A percentile compares a stretch with the other conserved stretches of the same genome.
Conservation (phyloP, 1,140 invertebrate genomes). For the Dufourea novaeangliae region DNA sequence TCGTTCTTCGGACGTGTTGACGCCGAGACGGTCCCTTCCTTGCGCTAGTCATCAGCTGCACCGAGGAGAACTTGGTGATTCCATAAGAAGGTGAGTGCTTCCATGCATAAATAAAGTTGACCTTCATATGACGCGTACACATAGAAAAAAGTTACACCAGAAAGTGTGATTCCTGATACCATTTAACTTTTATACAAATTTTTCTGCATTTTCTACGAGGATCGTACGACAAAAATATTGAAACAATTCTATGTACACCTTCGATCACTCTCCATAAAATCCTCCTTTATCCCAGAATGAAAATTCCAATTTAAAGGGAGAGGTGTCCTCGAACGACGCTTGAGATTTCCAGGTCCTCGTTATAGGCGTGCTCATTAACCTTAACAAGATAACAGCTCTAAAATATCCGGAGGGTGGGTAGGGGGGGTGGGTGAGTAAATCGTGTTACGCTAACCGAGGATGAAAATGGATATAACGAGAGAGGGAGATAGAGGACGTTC, state of each 20-base stretch:
- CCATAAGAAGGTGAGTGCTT: constrained; percentile 66
- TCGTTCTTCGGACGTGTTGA: constrained; percentile 89
- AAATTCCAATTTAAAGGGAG: too few species aligned
- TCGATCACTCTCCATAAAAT: too few species aligned
- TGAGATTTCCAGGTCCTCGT: constrained; percentile 3
- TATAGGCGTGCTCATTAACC: constrained; percentile 31
- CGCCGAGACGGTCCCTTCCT: constrained; percentile 81
- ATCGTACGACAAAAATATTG: too few species aligned
- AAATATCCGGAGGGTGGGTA: constrained; percentile 29
- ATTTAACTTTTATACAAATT: too few species aligned
- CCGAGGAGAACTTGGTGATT: constrained; percentile 56
- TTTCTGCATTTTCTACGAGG: too few species aligned
- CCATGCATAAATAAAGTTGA: too few species aligned
- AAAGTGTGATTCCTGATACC: too few species aligned
- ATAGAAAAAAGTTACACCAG: too few species aligned
- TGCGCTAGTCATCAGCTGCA: constrained; percentile 83
- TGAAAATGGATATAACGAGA: constrained; percentile 49
- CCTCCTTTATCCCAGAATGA: background rate
- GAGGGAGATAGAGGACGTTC: background rate
- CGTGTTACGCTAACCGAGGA: constrained; percentile 42
- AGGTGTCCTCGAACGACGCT: too few species aligned
- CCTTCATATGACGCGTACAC: too few species aligned
- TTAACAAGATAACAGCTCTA: constrained; percentile 40
- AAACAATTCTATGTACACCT: too few species aligned
- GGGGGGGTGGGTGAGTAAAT: too few species aligned